Evolutionary conservation across 2,888 invertebrate species (phyloP), one percentile per base, ranked within the genome.

Genomic region (Esperia sulphurella): DNA sequence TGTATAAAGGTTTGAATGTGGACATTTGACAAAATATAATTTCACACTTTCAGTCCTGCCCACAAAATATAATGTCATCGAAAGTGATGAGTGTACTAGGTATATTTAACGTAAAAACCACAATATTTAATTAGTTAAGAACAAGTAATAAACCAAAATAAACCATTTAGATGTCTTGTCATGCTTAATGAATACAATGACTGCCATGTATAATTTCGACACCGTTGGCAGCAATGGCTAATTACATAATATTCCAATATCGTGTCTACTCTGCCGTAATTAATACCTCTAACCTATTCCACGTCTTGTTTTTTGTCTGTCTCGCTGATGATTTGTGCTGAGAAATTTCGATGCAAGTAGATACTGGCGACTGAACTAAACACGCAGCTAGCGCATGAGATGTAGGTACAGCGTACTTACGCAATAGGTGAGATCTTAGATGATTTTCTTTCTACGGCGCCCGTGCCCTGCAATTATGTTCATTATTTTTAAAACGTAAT

Each of bases 251-350:
- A 63, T 58, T 59, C 59, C 58, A 57, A 62, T 66, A 64, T 70
- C 70, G 72, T 67, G 71, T 69, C 65, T 67, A 56, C 57, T 58
- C 56, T 54, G 61, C 53, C 55, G 72, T 79, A 79, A 79, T 80
- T 79, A 82, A 79, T 77, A 74, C 71, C 66, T 75, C 63, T 68
- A 69, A 71, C 65, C 67, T 71, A 75, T 72, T 70, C 68, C 60
- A 58, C 53, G 61, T 61, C 63, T 68, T 63, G 65, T 75, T 80
- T 80, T 80, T 81, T 80, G 71, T 73, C 53, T 63, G 68, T 67
- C 70, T 64, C 50, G 46, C 52, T 55, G 57, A 69, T 74, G 71
- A 76, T 77, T 75, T 76, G 73, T 75, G 71, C 68, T 71, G 75
- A 71, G 79, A 79, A 75, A 52, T 52, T 57, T 54, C 48, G 48